Percentiles rank a stretch among this genome's conserved stretches.
Conservation (phyloP, 2,113 vertebrate genomes). For the Oreocharis arfaki region DNA sequence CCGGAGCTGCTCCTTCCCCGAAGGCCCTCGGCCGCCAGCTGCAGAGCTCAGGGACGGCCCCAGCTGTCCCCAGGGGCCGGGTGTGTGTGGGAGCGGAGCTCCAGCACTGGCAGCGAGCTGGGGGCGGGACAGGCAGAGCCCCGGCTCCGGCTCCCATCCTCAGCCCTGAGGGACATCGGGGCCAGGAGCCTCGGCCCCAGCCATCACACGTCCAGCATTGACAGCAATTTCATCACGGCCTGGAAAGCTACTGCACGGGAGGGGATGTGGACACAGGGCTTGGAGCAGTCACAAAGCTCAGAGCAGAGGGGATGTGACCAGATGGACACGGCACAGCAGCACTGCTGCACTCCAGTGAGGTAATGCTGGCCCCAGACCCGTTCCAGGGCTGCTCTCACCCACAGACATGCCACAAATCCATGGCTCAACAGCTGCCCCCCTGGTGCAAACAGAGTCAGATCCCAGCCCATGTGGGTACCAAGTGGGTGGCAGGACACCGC, state of each 20-base stretch:
- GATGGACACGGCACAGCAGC: accelerated
- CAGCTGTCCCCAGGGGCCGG: not conserved
- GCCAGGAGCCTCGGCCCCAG: accelerated
- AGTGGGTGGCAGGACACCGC: not conserved
- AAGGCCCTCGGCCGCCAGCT: not conserved
- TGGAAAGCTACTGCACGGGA: not conserved
- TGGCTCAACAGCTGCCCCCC: accelerated
- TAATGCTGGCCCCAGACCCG: accelerated
- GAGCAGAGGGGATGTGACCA: not conserved
- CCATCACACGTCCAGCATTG: accelerated
- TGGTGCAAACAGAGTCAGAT: accelerated
- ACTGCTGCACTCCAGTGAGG: not conserved
- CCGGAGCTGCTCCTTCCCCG: not conserved
- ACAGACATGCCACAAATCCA: not conserved
- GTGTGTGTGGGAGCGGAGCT: not conserved
- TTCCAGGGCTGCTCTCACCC: accelerated
- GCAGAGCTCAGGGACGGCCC: not conserved
- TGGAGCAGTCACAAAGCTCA: accelerated
- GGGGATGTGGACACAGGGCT: not conserved
- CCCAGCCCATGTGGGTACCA: accelerated
- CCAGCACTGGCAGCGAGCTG: accelerated
- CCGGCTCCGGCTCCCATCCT: not conserved
- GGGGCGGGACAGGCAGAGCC: not conserved
- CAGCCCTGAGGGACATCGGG: accelerated
- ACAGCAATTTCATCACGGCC: accelerated